Evolutionary conservation across 2,113 vertebrate species (phyloP), one percentile per base, ranked within the genome.

Genomic region (Oncorhynchus nerka): DNA sequence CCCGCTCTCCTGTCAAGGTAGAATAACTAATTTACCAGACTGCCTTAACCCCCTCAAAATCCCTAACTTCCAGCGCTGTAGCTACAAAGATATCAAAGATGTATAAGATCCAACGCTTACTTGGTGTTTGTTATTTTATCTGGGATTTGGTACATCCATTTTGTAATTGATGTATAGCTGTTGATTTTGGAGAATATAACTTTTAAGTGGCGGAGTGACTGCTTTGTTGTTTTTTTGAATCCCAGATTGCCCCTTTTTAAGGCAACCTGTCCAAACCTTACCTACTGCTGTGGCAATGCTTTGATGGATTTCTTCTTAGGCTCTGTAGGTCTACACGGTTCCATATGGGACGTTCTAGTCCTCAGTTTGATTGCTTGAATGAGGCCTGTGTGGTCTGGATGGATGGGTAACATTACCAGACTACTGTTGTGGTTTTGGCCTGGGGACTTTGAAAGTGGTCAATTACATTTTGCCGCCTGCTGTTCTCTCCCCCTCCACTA

Each of bases 1-100:
- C 98, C 1, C 95, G 98, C 22, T 97, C 98, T 70, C 98, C 98
- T 32, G 98, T 99, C 45, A 99, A 99, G 95, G 98, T 98, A 49
- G 51, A 16, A 19, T 0, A 16, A 19, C 51, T 19, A 0, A 19
- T 15, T 19, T 55, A 55, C 51, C 1, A 19, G 13, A 55, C 51
- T 55, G 19, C 13, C 5, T 4, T 5, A 55, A 5, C 51, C 51
- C 4, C 51, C 39, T 11, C 39, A 12, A 55, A 4, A 45, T 9
- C 39, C 16, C 51, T 11, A 45, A 9, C 39, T 45, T 39, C 39
- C 39, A 9, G 3, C 4, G 16, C 49, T 51, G 49, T 16, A 51
- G 15, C 49, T 15, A 1, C 19, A 19, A 55, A 15, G 15, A 16
- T 19, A 24, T n/a, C 20, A n/a, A 64, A 64, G 24, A 19, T n/a